These are phyloP conservation scores for Cotesia chilonis DNA, from an alignment of 1,140 invertebrate species.

Conservation along the genomic window DNA sequence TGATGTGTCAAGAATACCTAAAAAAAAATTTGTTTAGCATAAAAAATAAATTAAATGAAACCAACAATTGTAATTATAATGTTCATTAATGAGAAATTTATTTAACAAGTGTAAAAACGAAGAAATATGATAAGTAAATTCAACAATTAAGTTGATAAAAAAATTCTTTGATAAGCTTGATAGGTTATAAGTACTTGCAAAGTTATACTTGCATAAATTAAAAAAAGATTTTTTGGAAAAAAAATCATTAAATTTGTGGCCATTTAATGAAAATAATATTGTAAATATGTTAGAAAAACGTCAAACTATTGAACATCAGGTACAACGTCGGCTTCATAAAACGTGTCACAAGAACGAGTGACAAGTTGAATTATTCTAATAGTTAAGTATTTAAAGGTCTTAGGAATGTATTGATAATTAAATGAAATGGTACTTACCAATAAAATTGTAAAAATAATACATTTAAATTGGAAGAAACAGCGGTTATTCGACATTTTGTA, in stretches of 20 bases:
- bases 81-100: too few species aligned
- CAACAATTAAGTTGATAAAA: too few species aligned
- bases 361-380: conserved; percentile 31
- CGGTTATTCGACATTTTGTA: conserved; percentile 55
- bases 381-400: conserved; percentile 25
- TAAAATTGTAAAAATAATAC: conserved; percentile 48
- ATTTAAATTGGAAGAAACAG: conserved; percentile 51
- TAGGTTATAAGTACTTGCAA: too few species aligned
- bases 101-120: too few species aligned
- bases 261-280: background rate
- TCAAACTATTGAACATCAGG: background rate
- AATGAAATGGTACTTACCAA: conserved; percentile 51
- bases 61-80: too few species aligned
- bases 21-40: conserved; percentile 55
- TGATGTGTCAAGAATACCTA: conserved; percentile 74
- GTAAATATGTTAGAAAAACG: background rate
- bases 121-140: too few species aligned
- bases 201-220: too few species aligned
- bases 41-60: conserved; percentile 2
- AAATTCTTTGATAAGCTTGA: too few species aligned
- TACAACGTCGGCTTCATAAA: background rate
- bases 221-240: too few species aligned
- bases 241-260: too few species aligned
- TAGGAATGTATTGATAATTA: conserved; percentile 9
- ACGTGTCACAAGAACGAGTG: conserved; percentile 28